Conservation (phyloP, 1,140 invertebrate genomes). For the Drosophila virilis region DNA sequence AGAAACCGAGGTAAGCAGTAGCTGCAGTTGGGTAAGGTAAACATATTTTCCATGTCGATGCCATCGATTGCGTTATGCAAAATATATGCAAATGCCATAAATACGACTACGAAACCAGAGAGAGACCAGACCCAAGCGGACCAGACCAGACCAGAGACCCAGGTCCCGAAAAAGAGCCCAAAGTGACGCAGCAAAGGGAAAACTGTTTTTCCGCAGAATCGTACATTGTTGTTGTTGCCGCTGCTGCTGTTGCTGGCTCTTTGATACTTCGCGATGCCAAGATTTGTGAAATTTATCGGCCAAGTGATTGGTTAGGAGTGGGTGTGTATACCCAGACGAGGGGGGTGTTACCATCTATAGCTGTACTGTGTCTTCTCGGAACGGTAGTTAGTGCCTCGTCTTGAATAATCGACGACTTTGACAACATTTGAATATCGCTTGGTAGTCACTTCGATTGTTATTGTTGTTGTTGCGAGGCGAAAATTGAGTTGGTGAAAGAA, state of each 20-base stretch:
- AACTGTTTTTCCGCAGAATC: constrained; percentile 60
- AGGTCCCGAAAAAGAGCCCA: constrained; percentile 17
- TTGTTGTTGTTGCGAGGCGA: constrained; percentile 18
- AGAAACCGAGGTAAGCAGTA: constrained; percentile 21
- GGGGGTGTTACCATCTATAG: background rate
- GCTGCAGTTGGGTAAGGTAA: constrained; percentile 46
- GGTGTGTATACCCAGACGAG: constrained; percentile 27
- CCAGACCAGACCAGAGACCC: constrained; percentile 8
- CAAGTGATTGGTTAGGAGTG: constrained; percentile 63
- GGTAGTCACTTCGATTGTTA: constrained; percentile 26
- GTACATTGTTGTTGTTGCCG: constrained; percentile 22
- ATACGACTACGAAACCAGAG: constrained; percentile 51
- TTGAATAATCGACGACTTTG: constrained; percentile 74
- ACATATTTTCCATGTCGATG: constrained; percentile 84
- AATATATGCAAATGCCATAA: constrained; percentile 84
- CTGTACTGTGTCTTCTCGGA: constrained; percentile 56
- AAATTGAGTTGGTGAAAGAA: constrained; percentile 62
- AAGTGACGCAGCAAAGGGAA: constrained; percentile 48
- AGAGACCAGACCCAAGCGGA: constrained; percentile 25
- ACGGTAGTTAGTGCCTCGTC: constrained; percentile 68
- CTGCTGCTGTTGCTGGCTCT: constrained; percentile 44
- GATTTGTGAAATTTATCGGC: constrained; percentile 81
- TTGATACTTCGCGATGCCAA: constrained; percentile 63
- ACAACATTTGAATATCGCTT: constrained; percentile 79
- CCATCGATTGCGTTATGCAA: constrained; percentile 84